Percentiles rank a stretch among this genome's conserved stretches.
phyloP scores from a whole-genome alignment of 2,797 vertebrate species.

The Epinephelus awoara region DNA sequence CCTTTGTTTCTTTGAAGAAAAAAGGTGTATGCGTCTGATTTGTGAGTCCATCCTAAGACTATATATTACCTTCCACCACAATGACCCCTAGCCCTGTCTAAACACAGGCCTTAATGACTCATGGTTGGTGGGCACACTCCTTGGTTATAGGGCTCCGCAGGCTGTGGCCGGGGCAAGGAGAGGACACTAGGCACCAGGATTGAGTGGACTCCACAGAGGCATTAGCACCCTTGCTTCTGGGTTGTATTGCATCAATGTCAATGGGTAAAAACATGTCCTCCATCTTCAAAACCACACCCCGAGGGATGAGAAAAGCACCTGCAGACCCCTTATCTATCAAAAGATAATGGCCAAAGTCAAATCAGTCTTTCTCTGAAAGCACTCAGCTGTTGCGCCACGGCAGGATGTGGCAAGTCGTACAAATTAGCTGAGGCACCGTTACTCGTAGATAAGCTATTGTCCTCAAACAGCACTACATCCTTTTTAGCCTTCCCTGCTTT shows the following conservation, averaged over 20 bases:
- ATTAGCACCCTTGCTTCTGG: constrained; percentile 86
- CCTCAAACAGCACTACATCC: constrained; percentile 69
- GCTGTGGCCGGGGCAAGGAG: constrained; percentile 66
- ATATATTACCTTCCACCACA: constrained; percentile 61
- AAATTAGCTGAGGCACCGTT: constrained; percentile 82
- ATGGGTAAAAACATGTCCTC: constrained; percentile 88
- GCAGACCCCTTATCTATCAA: constrained; percentile 87
- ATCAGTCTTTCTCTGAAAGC: constrained; percentile 83
- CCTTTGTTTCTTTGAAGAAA: constrained; percentile 34
- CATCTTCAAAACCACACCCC: constrained; percentile 84
- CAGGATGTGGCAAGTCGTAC: constrained; percentile 82
- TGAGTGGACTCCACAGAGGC: constrained; percentile 80
- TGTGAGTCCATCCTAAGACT: constrained; percentile 63
- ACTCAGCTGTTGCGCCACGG: constrained; percentile 78
- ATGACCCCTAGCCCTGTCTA: constrained; percentile 75
- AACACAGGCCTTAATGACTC: constrained; percentile 77
- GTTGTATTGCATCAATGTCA: constrained; percentile 87
- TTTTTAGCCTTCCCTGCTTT: constrained; percentile 47
- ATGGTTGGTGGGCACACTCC: constrained; percentile 68
- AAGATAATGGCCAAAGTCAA: constrained; percentile 87
- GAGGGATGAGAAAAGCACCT: constrained; percentile 80
- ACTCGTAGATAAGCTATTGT: constrained; percentile 81
- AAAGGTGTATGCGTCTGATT: constrained; percentile 59
- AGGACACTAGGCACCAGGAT: constrained; percentile 72
- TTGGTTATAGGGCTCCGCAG: constrained; percentile 74